Conservation (phyloP, 2,113 vertebrate genomes). For the Orthochromis indermauri region DNA sequence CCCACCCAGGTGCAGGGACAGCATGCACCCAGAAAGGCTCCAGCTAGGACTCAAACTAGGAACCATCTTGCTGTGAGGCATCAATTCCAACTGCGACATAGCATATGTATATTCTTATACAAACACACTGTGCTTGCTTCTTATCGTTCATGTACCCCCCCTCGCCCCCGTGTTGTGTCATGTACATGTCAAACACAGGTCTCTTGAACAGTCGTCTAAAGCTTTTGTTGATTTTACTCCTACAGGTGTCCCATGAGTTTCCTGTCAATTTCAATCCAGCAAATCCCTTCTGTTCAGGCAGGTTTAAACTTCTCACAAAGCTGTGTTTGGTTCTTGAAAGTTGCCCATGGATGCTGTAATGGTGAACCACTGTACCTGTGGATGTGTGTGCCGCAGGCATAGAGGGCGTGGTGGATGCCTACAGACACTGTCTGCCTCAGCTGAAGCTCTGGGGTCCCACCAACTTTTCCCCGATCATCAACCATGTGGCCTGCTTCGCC, state of each 20-base stretch:
- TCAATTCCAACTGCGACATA: neutral
- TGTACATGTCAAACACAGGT: neutral
- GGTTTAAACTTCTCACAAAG: neutral
- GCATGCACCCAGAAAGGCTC: neutral
- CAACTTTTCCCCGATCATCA: slow-evolving; percentile 97
- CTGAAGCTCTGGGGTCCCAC: slow-evolving; percentile 92
- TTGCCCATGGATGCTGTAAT: neutral
- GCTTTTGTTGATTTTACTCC: neutral
- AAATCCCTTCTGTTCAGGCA: slow-evolving; percentile 87
- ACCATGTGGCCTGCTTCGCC: slow-evolving; percentile 84
- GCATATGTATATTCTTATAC: neutral
- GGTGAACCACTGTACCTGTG: neutral
- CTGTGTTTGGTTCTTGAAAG: neutral
- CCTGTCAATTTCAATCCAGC: slow-evolving; percentile 88
- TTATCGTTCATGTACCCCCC: neutral
- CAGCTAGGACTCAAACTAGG: neutral
- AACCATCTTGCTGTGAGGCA: neutral
- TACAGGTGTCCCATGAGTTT: slow-evolving; percentile 92
- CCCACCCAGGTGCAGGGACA: neutral
- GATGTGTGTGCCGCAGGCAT: slow-evolving; percentile 18
- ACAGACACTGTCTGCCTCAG: slow-evolving; percentile 87
- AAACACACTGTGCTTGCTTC: neutral
- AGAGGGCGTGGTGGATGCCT: slow-evolving; percentile 86
- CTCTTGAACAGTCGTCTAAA: neutral
- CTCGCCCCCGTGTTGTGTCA: rapidly evolving